phyloP scores from a whole-genome alignment of 2,888 invertebrate species.

The Eupithecia subumbrata region DNA sequence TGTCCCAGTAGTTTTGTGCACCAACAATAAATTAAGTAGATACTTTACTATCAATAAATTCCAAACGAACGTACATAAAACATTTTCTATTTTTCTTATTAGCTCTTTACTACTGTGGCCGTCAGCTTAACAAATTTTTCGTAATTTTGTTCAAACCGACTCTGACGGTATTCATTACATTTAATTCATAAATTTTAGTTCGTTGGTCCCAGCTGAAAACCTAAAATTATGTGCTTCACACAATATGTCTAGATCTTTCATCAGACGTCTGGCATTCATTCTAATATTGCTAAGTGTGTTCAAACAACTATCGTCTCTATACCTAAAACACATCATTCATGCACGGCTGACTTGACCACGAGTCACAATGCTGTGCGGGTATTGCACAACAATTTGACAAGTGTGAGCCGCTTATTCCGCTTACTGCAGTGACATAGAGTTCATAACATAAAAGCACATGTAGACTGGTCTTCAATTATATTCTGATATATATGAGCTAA shows the following conservation, averaged over 20 bases:
- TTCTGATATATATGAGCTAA: background rate
- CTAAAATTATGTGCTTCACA: background rate
- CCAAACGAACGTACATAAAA: no score
- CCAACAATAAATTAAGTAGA: no score
- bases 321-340: constrained; percentile 8
- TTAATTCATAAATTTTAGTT: no score
- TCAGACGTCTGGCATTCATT: constrained; percentile 9
- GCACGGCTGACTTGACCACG: constrained; percentile 36
- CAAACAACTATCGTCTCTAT: constrained; percentile 7
- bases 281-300: background rate
- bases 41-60: no score
- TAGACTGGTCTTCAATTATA: background rate
- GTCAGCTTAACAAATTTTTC: no score
- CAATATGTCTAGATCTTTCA: constrained; percentile 7
- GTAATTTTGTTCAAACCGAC: no score
- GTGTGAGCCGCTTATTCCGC: constrained; percentile 45
- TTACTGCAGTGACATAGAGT: constrained; percentile 51
- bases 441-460: constrained; percentile 38
- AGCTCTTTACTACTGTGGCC: no score
- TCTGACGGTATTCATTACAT: no score
- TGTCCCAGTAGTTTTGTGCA: no score
- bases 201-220: background rate
- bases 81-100: no score
- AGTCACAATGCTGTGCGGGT: constrained; percentile 47
- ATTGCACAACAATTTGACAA: constrained; percentile 52